These are phyloP conservation scores for Hirtodrosophila confusa DNA, from an alignment of 2,888 invertebrate genomes.

Conservation along the genomic window DNA sequence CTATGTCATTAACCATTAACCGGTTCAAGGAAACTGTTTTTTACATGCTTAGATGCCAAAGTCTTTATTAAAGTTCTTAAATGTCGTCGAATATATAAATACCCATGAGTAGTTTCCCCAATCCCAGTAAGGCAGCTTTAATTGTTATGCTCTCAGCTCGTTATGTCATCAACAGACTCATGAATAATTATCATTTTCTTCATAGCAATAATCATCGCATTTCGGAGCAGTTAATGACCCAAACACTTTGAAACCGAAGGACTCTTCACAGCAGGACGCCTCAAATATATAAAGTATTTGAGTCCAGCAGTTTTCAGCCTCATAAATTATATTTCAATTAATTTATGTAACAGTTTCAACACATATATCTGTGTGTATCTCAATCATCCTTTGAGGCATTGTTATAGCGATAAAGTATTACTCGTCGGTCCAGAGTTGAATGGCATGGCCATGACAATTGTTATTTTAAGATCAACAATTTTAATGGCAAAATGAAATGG, in stretches of 20 bases:
- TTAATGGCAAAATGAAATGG: not conserved
- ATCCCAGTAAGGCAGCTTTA: slow-evolving; percentile 5
- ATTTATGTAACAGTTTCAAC: slow-evolving; percentile 36
- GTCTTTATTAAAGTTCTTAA: too few relatives aligned
- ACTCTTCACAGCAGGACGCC: slow-evolving; percentile 22
- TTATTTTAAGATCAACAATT: not conserved
- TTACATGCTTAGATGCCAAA: too few relatives aligned
- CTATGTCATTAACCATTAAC: too few relatives aligned
- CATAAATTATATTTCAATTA: slow-evolving; percentile 64
- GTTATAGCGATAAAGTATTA: not conserved
- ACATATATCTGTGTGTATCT: not conserved
- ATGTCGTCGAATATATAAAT: not conserved
- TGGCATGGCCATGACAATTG: not conserved
- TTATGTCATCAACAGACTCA: slow-evolving; percentile 27
- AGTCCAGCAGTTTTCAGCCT: slow-evolving; percentile 36
- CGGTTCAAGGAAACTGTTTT: too few relatives aligned
- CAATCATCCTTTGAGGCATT: not conserved
- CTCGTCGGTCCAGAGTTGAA: too few relatives aligned
- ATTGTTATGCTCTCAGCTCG: slow-evolving; percentile 29
- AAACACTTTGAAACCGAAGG: slow-evolving; percentile 25
- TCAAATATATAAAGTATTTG: slow-evolving; percentile 15
- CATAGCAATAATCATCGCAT: slow-evolving; percentile 29
- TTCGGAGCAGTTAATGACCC: slow-evolving; percentile 55
- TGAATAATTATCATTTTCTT: slow-evolving; percentile 26
- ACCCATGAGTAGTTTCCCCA: not conserved